Percentiles rank a stretch among this genome's conserved stretches.
phyloP scores from a whole-genome alignment of 1,140 invertebrate genomes.

The Stenopsyche tienmushanensis region DNA sequence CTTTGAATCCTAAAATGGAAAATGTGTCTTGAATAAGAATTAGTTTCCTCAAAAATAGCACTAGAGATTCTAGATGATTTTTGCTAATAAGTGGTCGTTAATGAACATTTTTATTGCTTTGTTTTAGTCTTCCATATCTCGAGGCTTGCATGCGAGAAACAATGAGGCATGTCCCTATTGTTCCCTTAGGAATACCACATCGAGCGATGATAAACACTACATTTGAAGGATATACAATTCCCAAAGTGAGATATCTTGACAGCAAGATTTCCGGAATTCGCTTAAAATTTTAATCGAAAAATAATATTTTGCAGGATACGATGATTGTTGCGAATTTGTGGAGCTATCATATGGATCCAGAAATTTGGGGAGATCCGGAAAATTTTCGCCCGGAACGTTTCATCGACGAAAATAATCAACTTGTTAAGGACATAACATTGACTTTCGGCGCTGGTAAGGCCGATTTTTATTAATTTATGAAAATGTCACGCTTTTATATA shows the following conservation, averaged over 20 bases:
- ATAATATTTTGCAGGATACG: slow-evolving; percentile 43
- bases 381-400: slow-evolving; percentile 69
- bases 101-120: neutral
- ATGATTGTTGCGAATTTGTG: slow-evolving; percentile 55
- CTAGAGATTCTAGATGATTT: too few species aligned
- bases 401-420: slow-evolving; percentile 48
- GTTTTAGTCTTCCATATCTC: slow-evolving; percentile 56
- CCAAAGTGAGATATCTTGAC: too few species aligned
- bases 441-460: slow-evolving; percentile 8
- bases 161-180: slow-evolving; percentile 57
- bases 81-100: neutral
- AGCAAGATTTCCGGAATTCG: too few species aligned
- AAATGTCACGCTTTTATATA: too few species aligned
- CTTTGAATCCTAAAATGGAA: too few species aligned
- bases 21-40: too few species aligned
- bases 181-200: slow-evolving; percentile 59
- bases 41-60: too few species aligned
- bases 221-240: slow-evolving; percentile 55
- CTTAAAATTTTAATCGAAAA: too few species aligned
- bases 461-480: too few species aligned
- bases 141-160: slow-evolving; percentile 62
- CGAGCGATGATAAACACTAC: slow-evolving; percentile 48
- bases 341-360: slow-evolving; percentile 57
- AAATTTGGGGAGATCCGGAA: slow-evolving; percentile 68
- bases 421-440: neutral